Percentiles rank a stretch among this genome's conserved stretches.
These are phyloP conservation scores for Orius laevigatus DNA, from an alignment of 1,140 invertebrate species.

Conservation along the genomic window DNA sequence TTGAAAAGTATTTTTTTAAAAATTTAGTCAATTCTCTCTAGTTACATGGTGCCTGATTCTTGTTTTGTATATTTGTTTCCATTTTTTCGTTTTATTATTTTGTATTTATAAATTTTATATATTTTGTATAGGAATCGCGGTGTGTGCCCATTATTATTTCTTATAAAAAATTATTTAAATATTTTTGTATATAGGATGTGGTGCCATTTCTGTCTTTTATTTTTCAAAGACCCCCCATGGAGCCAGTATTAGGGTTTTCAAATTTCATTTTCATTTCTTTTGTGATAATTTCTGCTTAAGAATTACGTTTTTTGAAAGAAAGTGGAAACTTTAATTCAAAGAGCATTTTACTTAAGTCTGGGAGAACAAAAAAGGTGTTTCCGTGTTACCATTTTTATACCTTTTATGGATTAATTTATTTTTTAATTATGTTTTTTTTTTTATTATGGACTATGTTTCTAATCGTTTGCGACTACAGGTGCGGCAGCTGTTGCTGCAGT, in stretches of 20 bases:
- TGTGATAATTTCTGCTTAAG: background rate
- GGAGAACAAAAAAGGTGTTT: background rate
- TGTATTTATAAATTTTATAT: constrained; percentile 7
- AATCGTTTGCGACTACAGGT: constrained; percentile 10
- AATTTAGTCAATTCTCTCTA: constrained; percentile 1
- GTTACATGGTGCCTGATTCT: constrained; percentile 1
- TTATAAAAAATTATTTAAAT: constrained; percentile 7
- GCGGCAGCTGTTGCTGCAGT: constrained; percentile 47
- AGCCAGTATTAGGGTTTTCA: background rate
- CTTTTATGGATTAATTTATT: constrained; percentile 2
- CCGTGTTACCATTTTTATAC: background rate
- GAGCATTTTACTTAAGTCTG: background rate
- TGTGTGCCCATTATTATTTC: constrained; percentile 7
- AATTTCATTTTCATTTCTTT: background rate
- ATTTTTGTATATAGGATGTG: background rate
- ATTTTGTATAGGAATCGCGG: constrained; percentile 8
- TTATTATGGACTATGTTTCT: constrained; percentile 3
- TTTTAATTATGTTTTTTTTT: background rate
- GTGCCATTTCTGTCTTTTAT: constrained; percentile 3
- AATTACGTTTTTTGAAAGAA: background rate
- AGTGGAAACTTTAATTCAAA: constrained; percentile 1
- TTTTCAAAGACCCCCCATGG: background rate
- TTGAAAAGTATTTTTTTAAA: background rate
- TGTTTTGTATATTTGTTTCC: constrained; percentile 2
- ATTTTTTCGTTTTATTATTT: constrained; percentile 8